These are phyloP conservation scores for Phylloscopus trochiloides DNA, from an alignment of 2,113 vertebrate genomes.

Conservation along the genomic window DNA sequence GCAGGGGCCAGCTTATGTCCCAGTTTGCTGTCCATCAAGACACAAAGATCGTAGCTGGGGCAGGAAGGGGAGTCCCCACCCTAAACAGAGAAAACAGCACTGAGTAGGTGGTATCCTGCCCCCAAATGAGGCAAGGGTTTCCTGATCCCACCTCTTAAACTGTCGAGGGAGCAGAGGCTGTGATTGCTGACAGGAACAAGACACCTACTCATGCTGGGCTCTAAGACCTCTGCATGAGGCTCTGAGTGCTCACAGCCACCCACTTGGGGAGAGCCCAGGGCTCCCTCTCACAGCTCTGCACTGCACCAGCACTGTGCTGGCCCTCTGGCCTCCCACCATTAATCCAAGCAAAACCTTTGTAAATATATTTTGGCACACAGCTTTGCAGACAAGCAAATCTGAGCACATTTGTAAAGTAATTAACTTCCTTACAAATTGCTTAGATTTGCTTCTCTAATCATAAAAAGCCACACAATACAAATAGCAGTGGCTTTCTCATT, in stretches of 20 bases:
- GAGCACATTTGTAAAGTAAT: conserved; percentile 29
- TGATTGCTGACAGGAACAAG: not conserved
- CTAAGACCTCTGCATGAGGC: rapidly evolving
- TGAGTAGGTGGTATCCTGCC: not conserved
- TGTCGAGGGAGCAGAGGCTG: not conserved
- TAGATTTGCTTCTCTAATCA: conserved; percentile 31
- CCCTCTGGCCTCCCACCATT: not conserved
- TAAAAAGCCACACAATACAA: conserved; percentile 12
- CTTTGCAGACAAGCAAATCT: conserved; percentile 14
- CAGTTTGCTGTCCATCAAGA: not conserved
- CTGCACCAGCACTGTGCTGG: not conserved
- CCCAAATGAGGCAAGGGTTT: not conserved
- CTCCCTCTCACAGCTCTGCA: not conserved
- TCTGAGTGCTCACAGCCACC: rapidly evolving
- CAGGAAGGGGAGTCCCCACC: rapidly evolving
- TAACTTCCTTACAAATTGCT: conserved; percentile 44
- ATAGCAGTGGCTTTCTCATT: conserved; percentile 25
- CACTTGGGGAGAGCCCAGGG: not conserved
- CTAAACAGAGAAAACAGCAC: not conserved
- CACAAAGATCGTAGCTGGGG: not conserved
- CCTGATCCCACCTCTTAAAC: not conserved
- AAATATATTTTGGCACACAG: not conserved
- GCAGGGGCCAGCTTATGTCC: not conserved
- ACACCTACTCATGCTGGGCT: not conserved
- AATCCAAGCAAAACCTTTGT: not conserved